Conservation (phyloP, 2,888 invertebrate species). For the Eudemis profundana region DNA sequence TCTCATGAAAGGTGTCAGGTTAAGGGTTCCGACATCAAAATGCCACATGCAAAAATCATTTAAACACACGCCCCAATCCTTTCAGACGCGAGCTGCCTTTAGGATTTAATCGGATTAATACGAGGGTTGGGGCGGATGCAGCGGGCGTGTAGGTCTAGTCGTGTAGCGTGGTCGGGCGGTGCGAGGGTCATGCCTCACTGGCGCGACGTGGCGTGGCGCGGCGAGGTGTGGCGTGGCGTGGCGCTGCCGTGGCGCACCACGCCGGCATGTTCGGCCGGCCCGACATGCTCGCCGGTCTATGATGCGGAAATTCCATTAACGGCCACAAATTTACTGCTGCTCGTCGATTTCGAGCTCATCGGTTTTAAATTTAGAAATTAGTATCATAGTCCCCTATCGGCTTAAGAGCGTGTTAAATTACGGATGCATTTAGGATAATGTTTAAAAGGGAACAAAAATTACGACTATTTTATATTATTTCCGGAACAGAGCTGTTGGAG, state of each 20-base stretch:
- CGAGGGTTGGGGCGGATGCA: conserved; percentile 56
- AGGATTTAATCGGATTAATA: conserved; percentile 77
- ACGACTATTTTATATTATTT: conserved; percentile 1
- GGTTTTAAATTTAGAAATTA: conserved; percentile 60
- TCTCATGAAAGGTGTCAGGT: conserved; percentile 66
- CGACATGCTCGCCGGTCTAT: conserved; percentile 50
- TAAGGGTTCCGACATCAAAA: conserved; percentile 67
- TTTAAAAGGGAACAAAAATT: conserved; percentile 16
- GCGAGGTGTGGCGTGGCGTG: conserved; percentile 45
- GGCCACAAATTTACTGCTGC: conserved; percentile 67
- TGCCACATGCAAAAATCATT: conserved; percentile 76
- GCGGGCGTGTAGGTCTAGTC: conserved; percentile 39
- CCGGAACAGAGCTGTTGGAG: too few species aligned
- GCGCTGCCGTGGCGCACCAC: conserved; percentile 53
- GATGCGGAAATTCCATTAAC: conserved; percentile 79
- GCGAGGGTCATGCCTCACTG: conserved; percentile 35
- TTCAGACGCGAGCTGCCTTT: conserved; percentile 66
- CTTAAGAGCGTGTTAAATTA: background rate
- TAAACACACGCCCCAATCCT: conserved; percentile 64
- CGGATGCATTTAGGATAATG: conserved; percentile 11
- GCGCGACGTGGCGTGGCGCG: conserved; percentile 44
- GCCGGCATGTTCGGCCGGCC: conserved; percentile 43
- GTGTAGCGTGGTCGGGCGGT: conserved; percentile 14
- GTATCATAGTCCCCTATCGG: conserved; percentile 31
- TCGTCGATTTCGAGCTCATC: conserved; percentile 57